Base-by-base conservation (phyloP, 2,797 vertebrate species). In the Phalanger gymnotis region DNA sequence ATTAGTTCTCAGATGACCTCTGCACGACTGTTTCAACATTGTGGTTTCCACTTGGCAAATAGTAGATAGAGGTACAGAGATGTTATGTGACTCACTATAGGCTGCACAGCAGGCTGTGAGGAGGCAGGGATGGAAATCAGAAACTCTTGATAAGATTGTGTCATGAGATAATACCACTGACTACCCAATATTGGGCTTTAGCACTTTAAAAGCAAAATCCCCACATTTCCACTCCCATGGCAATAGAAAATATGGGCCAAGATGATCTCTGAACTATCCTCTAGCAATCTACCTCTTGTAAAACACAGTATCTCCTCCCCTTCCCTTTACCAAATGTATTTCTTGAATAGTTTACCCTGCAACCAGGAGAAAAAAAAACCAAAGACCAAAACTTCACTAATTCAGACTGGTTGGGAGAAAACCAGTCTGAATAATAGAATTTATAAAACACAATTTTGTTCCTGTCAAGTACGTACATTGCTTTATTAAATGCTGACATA, bases 401-500 rank as follows among this genome's bases (percentile, higher is more conserved):
- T 51, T 51, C 73, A 87, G 73, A 87, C 73, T 47, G 25, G 25
- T 27, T 55, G 28, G n/a, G 14, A 40, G 52, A 58, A 90, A 91
- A 90, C 58, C 92, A 54, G 4, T 27, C 2, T 5, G 53, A 95
- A 90, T 19, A 54, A 47, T 51, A 27, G n/a, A 54, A 81, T 89
- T 90, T 57, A 93, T 58, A 73, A 96, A 95, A 91, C 1, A 51
- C 25, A 57, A 0, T 90, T 94, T 91, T 66, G 31, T 56, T 52
- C 34, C 53, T 93, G 40, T 11, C 87, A 92, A 58, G 95, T n/a
- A 55, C 22, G 31, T 4, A 14, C 19, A 3, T 91, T 51, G 91
- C 54, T 66, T 96, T 96, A 90, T 97, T 96, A 96, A 90, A 93
- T 87, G 92, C 93, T 96, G 95, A 93, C 94, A 53, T 94, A 97